Percentiles rank a stretch among this genome's conserved stretches.
Evolutionary conservation across 2,113 vertebrate species (phyloP).

Genomic region (Misgurnus anguillicaudatus): DNA sequence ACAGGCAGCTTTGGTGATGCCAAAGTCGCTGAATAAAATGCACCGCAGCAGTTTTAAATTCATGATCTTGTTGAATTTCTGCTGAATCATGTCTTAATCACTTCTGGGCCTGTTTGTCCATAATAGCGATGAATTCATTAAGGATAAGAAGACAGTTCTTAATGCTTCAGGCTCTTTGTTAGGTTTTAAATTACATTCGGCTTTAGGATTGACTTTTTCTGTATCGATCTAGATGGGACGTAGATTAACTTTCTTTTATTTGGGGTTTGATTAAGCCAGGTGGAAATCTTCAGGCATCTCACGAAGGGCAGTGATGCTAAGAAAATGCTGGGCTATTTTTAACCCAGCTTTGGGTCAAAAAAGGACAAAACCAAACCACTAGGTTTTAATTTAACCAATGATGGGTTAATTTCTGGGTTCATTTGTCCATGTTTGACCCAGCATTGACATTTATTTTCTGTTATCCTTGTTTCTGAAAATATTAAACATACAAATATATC

Average conservation of each 20-base stretch:
- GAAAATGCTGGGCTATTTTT: not conserved
- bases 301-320: no score
- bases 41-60: slow-evolving; percentile 20
- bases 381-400: no score
- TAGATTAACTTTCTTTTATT: slow-evolving; percentile 14
- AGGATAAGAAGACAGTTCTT: not conserved
- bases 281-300: no score
- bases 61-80: slow-evolving; percentile 15
- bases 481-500: no score
- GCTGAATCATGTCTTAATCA: slow-evolving; percentile 30
- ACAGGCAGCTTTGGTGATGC: slow-evolving; percentile 18
- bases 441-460: no score
- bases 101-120: not conserved
- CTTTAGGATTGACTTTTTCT: not conserved
- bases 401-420: no score
- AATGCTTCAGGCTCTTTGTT: not conserved
- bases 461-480: no score
- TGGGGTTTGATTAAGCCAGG: not conserved
- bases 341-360: no score
- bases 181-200: not conserved
- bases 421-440: no score
- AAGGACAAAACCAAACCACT: no score
- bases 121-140: not conserved
- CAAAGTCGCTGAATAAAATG: slow-evolving; percentile 37
- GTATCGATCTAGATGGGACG: not conserved